Conservation (phyloP, 1,140 invertebrate species). For the Drosophila rhopaloa region DNA sequence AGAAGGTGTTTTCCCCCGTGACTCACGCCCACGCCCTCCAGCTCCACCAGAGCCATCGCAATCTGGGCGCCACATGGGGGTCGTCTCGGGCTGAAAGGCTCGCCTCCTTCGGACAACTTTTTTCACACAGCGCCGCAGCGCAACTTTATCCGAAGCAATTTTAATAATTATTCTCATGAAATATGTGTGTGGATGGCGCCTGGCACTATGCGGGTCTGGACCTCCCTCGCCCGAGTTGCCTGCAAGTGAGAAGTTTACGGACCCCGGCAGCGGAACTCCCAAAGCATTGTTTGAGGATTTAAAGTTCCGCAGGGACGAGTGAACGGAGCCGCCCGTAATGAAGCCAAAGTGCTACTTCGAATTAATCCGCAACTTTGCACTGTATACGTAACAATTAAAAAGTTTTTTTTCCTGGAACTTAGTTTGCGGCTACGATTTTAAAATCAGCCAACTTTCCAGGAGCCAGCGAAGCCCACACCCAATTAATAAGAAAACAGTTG, state of each 20-base stretch:
- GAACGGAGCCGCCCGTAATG: conserved; percentile 41
- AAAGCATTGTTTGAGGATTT: conserved; percentile 62
- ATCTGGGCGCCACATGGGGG: conserved; percentile 48
- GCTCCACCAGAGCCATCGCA: conserved; percentile 16
- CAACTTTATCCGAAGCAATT: conserved; percentile 71
- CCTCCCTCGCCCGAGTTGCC: conserved; percentile 28
- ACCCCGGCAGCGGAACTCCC: conserved; percentile 34
- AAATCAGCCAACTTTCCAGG: conserved; percentile 29
- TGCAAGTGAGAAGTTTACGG: conserved; percentile 36
- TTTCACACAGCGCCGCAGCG: conserved; percentile 44
- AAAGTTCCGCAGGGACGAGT: conserved; percentile 46
- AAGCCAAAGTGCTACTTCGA: conserved; percentile 62
- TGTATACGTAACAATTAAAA: conserved; percentile 58
- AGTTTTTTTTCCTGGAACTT: conserved; percentile 39
- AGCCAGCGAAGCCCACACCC: conserved; percentile 24
- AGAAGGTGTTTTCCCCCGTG: neutral
- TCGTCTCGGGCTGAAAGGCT: conserved; percentile 40
- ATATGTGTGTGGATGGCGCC: conserved; percentile 52
- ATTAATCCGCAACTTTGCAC: conserved; percentile 59
- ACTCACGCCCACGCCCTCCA: conserved; percentile 20
- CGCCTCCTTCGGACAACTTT: conserved; percentile 41
- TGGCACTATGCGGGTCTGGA: conserved; percentile 23
- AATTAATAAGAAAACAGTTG: conserved; percentile 52
- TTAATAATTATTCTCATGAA: conserved; percentile 82
- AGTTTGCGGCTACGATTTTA: conserved; percentile 31